phyloP scores from a whole-genome alignment of 2,797 vertebrate genomes.

The Gambusia yucatana region DNA sequence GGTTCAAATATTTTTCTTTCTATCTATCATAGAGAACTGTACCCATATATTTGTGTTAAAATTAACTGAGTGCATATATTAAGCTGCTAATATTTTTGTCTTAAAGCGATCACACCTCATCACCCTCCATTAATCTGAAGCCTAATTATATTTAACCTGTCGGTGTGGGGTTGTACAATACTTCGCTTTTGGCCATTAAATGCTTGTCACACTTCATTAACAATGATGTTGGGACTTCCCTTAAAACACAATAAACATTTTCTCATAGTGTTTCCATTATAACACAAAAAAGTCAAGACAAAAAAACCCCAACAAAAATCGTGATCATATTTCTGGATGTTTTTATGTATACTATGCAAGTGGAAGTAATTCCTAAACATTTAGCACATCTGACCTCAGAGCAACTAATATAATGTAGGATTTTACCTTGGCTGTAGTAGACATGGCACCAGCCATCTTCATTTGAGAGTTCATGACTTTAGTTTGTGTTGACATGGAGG shows the following conservation, averaged over 20 bases:
- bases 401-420: background rate
- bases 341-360: background rate
- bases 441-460: conserved; percentile 99
- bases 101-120: conserved; percentile 11
- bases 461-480: conserved; percentile 99
- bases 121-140: conserved; percentile 66
- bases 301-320: background rate
- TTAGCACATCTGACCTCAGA: background rate
- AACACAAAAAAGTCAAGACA: background rate
- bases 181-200: conserved; percentile 51
- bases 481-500: conserved; percentile 96
- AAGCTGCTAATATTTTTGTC: conserved; percentile 29
- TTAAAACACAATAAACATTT: conserved; percentile 46
- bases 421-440: conserved; percentile 93
- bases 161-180: conserved; percentile 40
- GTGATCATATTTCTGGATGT: background rate
- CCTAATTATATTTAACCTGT: conserved; percentile 71
- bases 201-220: conserved; percentile 63
- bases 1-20: background rate
- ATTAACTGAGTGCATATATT: conserved; percentile 11
- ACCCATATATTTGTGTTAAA: background rate
- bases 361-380: background rate
- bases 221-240: conserved; percentile 17
- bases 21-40: background rate
- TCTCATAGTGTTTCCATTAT: background rate